phyloP scores from a whole-genome alignment of 2,888 invertebrate species.

The Sussaba pulchella region DNA sequence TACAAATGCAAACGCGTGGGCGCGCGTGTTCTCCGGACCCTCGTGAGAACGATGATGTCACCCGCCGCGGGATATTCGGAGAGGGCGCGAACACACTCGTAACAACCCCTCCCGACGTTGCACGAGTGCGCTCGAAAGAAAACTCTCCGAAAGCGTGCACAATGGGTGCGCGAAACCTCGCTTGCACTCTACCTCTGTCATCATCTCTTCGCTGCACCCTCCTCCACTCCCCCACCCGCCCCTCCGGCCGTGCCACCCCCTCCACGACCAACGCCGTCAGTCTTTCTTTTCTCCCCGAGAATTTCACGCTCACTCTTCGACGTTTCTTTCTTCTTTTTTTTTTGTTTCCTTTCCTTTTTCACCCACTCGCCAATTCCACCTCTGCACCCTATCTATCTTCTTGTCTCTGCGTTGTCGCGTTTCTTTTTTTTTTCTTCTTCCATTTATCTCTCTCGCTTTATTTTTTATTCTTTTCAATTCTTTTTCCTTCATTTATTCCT shows the following conservation, averaged over 20 bases:
- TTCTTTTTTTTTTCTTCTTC: constrained; percentile 19
- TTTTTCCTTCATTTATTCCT: constrained; percentile 41
- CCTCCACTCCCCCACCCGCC: constrained; percentile 8
- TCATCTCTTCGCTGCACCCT: no score
- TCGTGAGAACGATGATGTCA: no score
- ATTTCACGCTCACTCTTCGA: constrained; percentile 13
- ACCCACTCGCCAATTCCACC: constrained; percentile 52
- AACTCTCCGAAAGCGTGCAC: constrained; percentile 47
- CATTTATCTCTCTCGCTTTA: background rate
- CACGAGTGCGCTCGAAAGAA: constrained; percentile 49
- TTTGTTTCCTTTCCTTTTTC: constrained; percentile 14
- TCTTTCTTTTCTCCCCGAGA: constrained; percentile 9
- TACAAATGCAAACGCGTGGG: no score
- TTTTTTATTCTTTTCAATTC: constrained; percentile 23
- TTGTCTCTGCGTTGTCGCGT: constrained; percentile 41
- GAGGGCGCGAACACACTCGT: constrained; percentile 45
- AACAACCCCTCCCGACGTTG: constrained; percentile 30
- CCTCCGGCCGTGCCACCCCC: constrained; percentile 20
- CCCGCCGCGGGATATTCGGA: no score
- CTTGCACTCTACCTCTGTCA: constrained; percentile 35
- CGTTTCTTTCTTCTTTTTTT: background rate
- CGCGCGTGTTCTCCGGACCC: no score
- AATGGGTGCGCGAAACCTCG: constrained; percentile 54
- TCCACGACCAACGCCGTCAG: constrained; percentile 28
- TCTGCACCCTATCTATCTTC: constrained; percentile 43